Evolutionary conservation across 2,113 vertebrate genomes (phyloP).

Genomic region (Bos indicus): DNA sequence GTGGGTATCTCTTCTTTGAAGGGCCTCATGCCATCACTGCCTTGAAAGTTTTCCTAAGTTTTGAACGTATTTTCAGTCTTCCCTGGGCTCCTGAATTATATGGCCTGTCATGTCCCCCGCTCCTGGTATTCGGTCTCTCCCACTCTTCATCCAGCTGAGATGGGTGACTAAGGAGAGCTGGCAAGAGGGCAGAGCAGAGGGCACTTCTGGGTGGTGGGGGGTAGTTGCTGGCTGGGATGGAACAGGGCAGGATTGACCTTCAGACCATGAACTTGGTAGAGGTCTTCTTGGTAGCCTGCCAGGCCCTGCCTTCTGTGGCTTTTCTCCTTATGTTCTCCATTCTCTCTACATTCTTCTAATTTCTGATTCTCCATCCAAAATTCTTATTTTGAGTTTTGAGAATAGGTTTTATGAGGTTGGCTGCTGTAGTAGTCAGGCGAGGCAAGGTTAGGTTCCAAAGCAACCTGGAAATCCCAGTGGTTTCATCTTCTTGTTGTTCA

Average conservation of each 20-base stretch:
- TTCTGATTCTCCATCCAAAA: background rate
- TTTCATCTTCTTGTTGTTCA: background rate
- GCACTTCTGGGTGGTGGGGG: background rate
- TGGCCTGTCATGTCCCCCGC: background rate
- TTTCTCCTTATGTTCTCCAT: background rate
- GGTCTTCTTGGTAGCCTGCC: background rate
- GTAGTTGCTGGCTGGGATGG: background rate
- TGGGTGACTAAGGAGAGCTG: background rate
- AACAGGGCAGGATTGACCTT: background rate
- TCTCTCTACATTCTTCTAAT: background rate
- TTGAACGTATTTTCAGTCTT: background rate
- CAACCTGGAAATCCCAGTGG: background rate
- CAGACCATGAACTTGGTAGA: background rate
- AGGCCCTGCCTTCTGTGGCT: background rate
- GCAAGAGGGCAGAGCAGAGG: background rate
- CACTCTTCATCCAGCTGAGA: fast-evolving
- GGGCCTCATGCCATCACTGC: background rate
- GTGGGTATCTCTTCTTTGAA: background rate
- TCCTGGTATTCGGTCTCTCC: fast-evolving
- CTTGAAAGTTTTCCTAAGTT: background rate
- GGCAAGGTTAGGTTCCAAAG: background rate
- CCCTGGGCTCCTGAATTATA: background rate
- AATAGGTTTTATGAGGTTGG: background rate
- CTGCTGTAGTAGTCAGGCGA: background rate
- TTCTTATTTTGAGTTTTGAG: background rate